Base-by-base conservation (phyloP, 2,888 invertebrate species). In the Plutella xylostella region DNA sequence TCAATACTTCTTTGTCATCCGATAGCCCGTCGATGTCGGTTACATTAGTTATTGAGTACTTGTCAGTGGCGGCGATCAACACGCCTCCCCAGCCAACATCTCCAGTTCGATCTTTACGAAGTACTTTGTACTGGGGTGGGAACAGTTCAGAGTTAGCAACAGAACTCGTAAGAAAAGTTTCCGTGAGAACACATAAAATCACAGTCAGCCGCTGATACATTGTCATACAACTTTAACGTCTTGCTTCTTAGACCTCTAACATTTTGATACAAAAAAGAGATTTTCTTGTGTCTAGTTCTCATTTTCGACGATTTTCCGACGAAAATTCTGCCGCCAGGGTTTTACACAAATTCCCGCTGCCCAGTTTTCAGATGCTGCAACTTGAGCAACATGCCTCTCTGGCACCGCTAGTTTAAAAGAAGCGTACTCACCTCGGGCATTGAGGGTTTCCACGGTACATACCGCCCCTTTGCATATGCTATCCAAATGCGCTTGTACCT, bases 331-430 rank as follows among this genome's bases (percentile, higher is more conserved):
- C 6, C 43, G 41, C 47, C 47, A 49, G 9, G 40, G 35, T 19
- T 43, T 49, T 2, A 49, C 22, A 38, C 49, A 47, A 12, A 48
- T 48, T 14, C 30, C 45, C 12, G 20, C 33, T 2, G 44, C 46
- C 45, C 48, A 48, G 19, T 46, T 44, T 4, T 22, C 21, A 4
- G 44, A 31, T 3, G 31, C 14, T 34, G 46, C 18, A 14, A 48
- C 43, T 2, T 17, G n/a, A 3, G 45, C 43, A 11, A 28, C 42
- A 2, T 47, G 21, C 18, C 28, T 41, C n/a, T 9, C 7, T 12
- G 51, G 51, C 2, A 45, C 37, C 4, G 44, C 37, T 1, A 47
- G 33, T 17, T 51, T 51, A 28, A 48, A 48, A 1, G 48, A 42
- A 19, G 42, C 42, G 20, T 42, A 42, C 9, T 42, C 28, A 15